Percentiles rank a stretch among this genome's conserved stretches.
Evolutionary conservation across 2,888 invertebrate species (phyloP).

Genomic region (Dicyrtomina minuta): DNA sequence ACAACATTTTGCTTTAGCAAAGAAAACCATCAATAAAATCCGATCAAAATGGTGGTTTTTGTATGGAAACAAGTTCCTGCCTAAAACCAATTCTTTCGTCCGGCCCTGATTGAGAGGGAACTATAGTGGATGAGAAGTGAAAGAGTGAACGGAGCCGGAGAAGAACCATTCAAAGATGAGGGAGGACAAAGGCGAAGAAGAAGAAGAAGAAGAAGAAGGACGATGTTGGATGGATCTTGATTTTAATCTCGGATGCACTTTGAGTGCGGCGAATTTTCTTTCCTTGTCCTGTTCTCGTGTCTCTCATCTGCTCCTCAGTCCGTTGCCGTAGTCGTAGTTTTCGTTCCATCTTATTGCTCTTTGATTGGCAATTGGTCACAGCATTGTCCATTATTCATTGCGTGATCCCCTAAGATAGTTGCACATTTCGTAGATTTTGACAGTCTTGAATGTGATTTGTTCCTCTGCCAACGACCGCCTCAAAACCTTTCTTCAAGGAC

Average conservation of each 20-base stretch:
- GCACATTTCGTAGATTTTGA: conserved; percentile 44
- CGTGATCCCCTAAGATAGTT: conserved; percentile 44
- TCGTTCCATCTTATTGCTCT: conserved; percentile 41
- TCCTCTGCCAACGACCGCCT: conserved; percentile 34
- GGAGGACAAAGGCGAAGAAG: neutral
- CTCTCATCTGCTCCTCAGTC: neutral
- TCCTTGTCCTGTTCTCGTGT: neutral
- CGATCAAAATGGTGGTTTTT: too few relatives aligned
- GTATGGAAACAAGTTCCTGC: too few relatives aligned
- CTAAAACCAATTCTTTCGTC: too few relatives aligned
- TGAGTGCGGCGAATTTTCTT: neutral
- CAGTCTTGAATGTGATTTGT: conserved; percentile 32
- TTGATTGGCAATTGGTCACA: conserved; percentile 47
- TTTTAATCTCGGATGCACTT: neutral
- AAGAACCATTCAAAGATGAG: neutral
- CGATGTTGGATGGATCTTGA: neutral
- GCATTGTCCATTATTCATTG: conserved; percentile 48
- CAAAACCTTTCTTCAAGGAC: conserved; percentile 34
- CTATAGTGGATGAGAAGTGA: neutral
- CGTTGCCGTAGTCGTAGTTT: too few relatives aligned
- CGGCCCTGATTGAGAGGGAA: too few relatives aligned
- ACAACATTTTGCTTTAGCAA: too few relatives aligned
- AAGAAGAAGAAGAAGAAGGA: neutral
- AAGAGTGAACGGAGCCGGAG: neutral
- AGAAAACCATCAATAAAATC: too few relatives aligned